A percentile compares a stretch with the other conserved stretches of the same genome.
Evolutionary conservation across 2,113 vertebrate species (phyloP).

Genomic region (Apodemus speciosus): DNA sequence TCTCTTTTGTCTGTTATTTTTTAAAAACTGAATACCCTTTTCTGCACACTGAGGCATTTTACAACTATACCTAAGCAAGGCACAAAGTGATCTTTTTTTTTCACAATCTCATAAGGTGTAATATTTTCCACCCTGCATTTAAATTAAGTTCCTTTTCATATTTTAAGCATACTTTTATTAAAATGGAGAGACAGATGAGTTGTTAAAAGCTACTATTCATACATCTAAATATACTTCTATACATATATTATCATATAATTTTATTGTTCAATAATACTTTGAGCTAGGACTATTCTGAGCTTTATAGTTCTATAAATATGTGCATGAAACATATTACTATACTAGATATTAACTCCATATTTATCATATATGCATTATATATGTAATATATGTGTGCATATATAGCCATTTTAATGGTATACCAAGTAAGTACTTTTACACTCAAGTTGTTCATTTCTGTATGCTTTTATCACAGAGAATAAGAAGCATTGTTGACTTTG

Average conservation of each 20-base stretch:
- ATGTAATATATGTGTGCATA: no score
- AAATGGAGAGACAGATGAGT: background rate
- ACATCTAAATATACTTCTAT: background rate
- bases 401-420: background rate
- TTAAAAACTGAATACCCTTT: conserved; percentile 35
- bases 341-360: background rate
- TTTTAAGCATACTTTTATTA: background rate
- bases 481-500: conserved; percentile 23
- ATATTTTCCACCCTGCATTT: background rate
- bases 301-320: background rate
- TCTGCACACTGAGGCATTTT: background rate
- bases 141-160: background rate
- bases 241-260: background rate
- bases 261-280: background rate
- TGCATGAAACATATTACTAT: background rate
- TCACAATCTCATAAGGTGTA: background rate
- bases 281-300: background rate
- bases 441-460: conserved; percentile 20
- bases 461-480: conserved; percentile 47
- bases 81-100: background rate
- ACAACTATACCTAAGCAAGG: background rate
- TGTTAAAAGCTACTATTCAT: background rate
- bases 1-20: background rate
- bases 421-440: background rate
- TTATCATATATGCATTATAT: background rate